Base-by-base conservation (phyloP, 1,140 invertebrate species). In the Eriocheir sinensis region DNA sequence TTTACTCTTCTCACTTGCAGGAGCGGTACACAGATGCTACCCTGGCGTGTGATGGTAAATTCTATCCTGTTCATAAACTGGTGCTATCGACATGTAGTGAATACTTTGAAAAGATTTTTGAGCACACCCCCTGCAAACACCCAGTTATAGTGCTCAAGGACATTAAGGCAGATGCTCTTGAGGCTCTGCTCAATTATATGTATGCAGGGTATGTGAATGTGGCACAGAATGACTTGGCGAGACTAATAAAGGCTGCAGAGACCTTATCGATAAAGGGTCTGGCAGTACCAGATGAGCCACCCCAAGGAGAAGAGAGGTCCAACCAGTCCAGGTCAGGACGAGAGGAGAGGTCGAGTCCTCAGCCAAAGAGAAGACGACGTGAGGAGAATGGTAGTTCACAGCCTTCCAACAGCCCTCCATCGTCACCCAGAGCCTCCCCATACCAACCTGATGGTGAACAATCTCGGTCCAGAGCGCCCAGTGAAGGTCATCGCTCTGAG, bases 201-300 rank as follows among this genome's bases (percentile, higher is more conserved):
- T 99, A 99, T 97, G 98, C 98, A 90, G 98, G 98, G 0, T 98
- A 99, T 97, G 98, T 99, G 4, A 99, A 98, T 96, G 98, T 99
- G 9, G 98, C 98, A 17, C 98, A 99, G 96, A 98, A 98, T 83
- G 98, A 99, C 96, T 97, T 99, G 48, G 97, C 97, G 2, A 97
- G 98, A 3, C 97, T 99, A 17, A 97, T 99, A 95, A 98, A 98
- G 96, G 98, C 98, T 0, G 98, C 98, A 0, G 98, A 98, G 96
- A 97, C 98, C 60, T 96, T 99, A 15, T 98, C 98, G 96, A 98
- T 98, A 0, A 98, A 98, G 96, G 98, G 98, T 0, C 96, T 98
- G 4, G 97, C 97, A 2, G 97, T 95, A 32, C 95, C 95, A 44
- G 95, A 95, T 81, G 95, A 95, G 81, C 95, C 95, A 32, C 95